These are phyloP conservation scores for Bombus ignitus DNA, from an alignment of 1,140 invertebrate species.

Conservation along the genomic window DNA sequence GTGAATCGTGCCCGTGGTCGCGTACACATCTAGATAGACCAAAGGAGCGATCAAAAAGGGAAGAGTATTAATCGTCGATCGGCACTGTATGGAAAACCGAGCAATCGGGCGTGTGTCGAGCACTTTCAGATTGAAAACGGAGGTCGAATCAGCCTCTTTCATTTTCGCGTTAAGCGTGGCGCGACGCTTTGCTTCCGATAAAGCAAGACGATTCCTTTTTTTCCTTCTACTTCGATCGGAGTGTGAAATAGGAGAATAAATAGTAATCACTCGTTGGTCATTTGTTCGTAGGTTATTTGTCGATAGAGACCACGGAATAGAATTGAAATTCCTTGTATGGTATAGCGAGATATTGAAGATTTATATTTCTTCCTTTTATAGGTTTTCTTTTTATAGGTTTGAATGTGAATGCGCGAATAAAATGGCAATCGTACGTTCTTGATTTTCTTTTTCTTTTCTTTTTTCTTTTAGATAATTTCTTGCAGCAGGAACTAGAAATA, in stretches of 20 bases:
- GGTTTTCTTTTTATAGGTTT: no score
- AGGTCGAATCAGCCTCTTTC: slow-evolving; percentile 27
- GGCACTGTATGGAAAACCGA: slow-evolving; percentile 21
- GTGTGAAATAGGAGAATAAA: not conserved
- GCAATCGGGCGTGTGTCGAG: not conserved
- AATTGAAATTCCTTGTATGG: not conserved
- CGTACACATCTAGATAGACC: not conserved
- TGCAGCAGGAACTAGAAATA: no score
- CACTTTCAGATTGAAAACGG: slow-evolving; percentile 36
- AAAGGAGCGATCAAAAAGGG: slow-evolving; percentile 26
- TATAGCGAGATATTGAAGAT: not conserved
- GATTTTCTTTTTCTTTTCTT: no score
- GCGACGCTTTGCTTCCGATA: not conserved
- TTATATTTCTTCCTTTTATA: not conserved
- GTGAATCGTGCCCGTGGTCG: not conserved
- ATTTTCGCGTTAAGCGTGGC: not conserved
- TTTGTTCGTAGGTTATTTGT: not conserved
- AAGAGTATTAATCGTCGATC: slow-evolving; percentile 45
- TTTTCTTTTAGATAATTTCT: no score
- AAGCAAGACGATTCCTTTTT: not conserved
- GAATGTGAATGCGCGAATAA: no score
- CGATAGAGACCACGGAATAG: not conserved
- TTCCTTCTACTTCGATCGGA: not conserved
- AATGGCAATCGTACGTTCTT: no score
- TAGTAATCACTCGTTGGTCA: not conserved